Base-by-base conservation (phyloP, 2,888 invertebrate species). In the Archips xylosteana region DNA sequence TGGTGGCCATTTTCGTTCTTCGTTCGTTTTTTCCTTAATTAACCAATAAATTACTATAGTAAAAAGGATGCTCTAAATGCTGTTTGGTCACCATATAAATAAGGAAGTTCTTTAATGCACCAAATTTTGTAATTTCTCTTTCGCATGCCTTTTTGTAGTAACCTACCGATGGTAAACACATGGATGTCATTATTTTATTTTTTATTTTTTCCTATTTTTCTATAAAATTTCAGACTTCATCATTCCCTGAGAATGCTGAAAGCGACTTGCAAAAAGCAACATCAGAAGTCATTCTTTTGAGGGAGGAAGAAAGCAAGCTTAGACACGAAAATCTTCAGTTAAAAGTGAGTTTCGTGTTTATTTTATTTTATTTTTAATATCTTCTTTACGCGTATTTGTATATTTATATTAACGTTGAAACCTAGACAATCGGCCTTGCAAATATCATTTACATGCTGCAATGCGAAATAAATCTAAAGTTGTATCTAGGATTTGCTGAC, bases 301-400 rank as follows among this genome's bases (percentile, higher is more conserved):
- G 97, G 86, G 97, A 97, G 89, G 96, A 97, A 83, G 96, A 97
- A 86, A 96, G 96, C 90, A 95, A 95, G 88, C 94, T 98, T 89
- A 96, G 97, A 92, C 97, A 97, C 93, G 98, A 98, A 92, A 98
- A 97, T 95, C 94, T 97, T 82, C 96, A 96, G 91, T 95, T 98
- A 87, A 98, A 97, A 96, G 97, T 97, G 92, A 93, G 92, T 87
- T 75, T 54, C 9, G 51, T 36, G 51, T 57, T 75, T 70, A 49
- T 13, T 57, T 49, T 63, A 4, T 54, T 61, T 34, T 59, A 61
- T 65, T 65, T 34, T 10, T 57, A 3, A 0, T 57, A 12, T 57
- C 57, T 32, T 10, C 1, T 49, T 51, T 15, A 57, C 3, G 32
- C 57, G 23, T 57, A 10, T 32, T 32, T 23, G 10, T 32, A 32